phyloP scores from a whole-genome alignment of 2,113 vertebrate genomes.

The Aldabrachelys gigantea region DNA sequence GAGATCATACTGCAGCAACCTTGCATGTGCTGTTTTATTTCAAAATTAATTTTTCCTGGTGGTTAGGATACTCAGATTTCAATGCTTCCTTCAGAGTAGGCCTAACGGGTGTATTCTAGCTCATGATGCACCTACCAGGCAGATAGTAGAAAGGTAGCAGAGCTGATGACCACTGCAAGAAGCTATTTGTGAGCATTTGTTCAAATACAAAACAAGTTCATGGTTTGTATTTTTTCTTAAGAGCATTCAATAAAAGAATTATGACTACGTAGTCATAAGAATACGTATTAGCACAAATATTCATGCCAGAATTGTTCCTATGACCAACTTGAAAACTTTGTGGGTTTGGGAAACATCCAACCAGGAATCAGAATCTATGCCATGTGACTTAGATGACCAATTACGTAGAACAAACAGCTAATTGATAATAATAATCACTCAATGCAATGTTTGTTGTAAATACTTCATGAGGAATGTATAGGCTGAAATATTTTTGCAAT shows the following conservation, averaged over 20 bases:
- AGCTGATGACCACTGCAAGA: neutral
- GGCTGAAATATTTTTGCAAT: neutral
- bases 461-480: neutral
- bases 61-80: neutral
- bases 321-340: neutral
- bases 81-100: slow-evolving; percentile 3
- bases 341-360: neutral
- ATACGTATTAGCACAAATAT: rapidly evolving
- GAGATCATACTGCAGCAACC: slow-evolving; percentile 2
- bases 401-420: neutral
- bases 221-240: neutral
- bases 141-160: neutral
- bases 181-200: neutral
- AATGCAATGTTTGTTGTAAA: neutral
- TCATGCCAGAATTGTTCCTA: neutral
- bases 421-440: neutral
- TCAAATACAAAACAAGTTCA: too few relatives aligned
- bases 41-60: slow-evolving; percentile 28
- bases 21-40: neutral
- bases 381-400: neutral
- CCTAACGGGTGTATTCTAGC: slow-evolving; percentile 10
- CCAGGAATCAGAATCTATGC: neutral
- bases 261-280: neutral
- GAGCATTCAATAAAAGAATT: neutral
- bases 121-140: neutral